Conservation (phyloP, 2,113 vertebrate genomes). For the Neofelis nebulosa region DNA sequence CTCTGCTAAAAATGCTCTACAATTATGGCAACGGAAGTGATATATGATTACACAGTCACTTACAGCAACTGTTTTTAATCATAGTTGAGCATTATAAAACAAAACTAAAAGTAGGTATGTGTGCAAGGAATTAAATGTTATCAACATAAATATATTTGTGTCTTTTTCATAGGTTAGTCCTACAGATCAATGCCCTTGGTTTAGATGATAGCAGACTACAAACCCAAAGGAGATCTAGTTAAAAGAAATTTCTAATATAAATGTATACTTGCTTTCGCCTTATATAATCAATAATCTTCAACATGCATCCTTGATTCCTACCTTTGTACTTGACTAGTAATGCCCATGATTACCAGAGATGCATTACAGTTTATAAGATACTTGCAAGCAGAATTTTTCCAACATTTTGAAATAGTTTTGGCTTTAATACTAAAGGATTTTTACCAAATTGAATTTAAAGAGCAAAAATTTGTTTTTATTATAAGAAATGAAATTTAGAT, state of each 20-base stretch:
- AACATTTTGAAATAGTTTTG: conserved; percentile 48
- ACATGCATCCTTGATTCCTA: conserved; percentile 58
- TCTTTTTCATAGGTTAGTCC: not conserved
- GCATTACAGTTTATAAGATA: conserved; percentile 59
- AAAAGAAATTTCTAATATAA: conserved; percentile 72
- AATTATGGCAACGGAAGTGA: not conserved
- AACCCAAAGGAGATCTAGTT: conserved; percentile 43
- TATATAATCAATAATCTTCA: conserved; percentile 65
- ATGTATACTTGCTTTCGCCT: conserved; percentile 57
- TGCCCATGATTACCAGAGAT: conserved; percentile 71
- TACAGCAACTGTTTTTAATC: not conserved
- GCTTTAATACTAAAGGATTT: conserved; percentile 72
- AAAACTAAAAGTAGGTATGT: not conserved
- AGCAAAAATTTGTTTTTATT: conserved; percentile 79
- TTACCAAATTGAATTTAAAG: conserved; percentile 73
- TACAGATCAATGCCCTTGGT: not conserved
- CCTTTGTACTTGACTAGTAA: conserved; percentile 71
- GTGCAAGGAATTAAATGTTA: not conserved
- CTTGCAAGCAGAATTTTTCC: conserved; percentile 49
- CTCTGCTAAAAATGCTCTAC: not conserved
- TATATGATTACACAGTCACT: not conserved
- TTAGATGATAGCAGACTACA: conserved; percentile 74
- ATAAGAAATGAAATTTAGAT: conserved; percentile 69
- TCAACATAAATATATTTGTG: not conserved
- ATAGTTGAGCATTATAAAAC: not conserved